Base-by-base conservation (phyloP, 2,797 vertebrate genomes). In the Odontamblyopus lacepedii region DNA sequence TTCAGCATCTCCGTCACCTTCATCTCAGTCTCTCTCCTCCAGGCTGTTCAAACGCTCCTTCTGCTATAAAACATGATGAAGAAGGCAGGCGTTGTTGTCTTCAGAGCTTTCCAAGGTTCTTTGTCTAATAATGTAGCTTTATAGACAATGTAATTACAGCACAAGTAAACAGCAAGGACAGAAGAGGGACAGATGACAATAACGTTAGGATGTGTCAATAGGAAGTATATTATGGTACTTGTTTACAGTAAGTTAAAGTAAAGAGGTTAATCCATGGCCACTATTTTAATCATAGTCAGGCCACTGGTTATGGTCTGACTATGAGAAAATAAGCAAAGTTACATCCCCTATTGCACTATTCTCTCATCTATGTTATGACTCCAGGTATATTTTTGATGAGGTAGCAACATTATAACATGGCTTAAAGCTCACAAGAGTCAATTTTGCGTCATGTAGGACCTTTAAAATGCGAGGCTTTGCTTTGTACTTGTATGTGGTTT, bases 91-190 rank as follows among this genome's bases (percentile, higher is more conserved):
- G n/a, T 16, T 5, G 57, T 59, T 15, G 26, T 30, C 27, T 60
- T 30, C 1, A 2, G 66, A 73, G 56, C 73, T 70, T 86, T 84
- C 71, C 23, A 30, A 88, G 80, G 77, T 61, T 75, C 70, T 67
- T 68, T 53, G 74, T 80, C 72, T 79, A 75, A 87, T 76, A 86
- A 90, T 23, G 32, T 8, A 19, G 35, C 7, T 38, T 63, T 38
- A 63, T 5, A 19, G 61, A 38, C 30, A 38, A n/a, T 35, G 32
- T 63, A n/a, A 38, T 18, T 38, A 38, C 61, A 19, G 18, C 8
- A 11, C 18, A 38, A 12, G 35, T n/a, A 63, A 38, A 35, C 2
- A 11, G 30, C n/a, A 9, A 35, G 32, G 32, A 38, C 30, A 38
- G 32, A 30, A 30, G 13, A 16, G 3, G 11, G n/a, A 12, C 4